A percentile compares a stretch with the other conserved stretches of the same genome.
phyloP scores from a whole-genome alignment of 35 echinoderm and acorn worm species.

The Lytechinus variegatus region DNA sequence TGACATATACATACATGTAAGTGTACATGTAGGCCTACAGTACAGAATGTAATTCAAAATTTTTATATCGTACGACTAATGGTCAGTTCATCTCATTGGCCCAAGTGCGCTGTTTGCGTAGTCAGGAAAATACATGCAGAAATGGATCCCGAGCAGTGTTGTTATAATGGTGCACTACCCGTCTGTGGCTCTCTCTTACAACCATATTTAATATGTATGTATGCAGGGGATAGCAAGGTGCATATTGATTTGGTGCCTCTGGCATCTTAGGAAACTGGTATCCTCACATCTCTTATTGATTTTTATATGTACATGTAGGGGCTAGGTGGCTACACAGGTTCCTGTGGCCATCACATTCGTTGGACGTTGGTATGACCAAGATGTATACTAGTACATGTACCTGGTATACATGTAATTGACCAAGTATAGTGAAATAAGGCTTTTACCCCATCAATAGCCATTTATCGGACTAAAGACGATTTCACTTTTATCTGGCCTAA shows the following conservation, averaged over 20 bases:
- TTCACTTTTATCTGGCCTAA: background rate
- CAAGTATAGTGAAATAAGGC: background rate
- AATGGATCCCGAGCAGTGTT: background rate
- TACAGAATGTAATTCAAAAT: too few species aligned
- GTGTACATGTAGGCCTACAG: background rate
- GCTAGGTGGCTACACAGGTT: background rate
- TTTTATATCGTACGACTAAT: background rate
- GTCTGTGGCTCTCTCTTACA: background rate
- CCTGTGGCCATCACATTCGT: background rate
- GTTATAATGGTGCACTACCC: background rate
- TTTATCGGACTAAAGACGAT: slow-evolving; percentile 10
- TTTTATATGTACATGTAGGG: background rate
- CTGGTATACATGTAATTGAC: background rate
- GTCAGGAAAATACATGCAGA: too few species aligned
- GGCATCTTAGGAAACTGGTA: slow-evolving; percentile 5
- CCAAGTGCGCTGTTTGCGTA: background rate
- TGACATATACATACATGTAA: too few species aligned
- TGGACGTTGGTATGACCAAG: too few species aligned
- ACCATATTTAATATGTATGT: background rate
- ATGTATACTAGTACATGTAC: too few species aligned
- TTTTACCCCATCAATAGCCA: background rate
- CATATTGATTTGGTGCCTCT: background rate
- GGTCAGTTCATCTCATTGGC: background rate
- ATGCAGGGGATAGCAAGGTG: background rate
- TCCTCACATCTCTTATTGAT: background rate